Conservation (phyloP, 2,888 invertebrate species). For the Melinaea marsaeus region DNA sequence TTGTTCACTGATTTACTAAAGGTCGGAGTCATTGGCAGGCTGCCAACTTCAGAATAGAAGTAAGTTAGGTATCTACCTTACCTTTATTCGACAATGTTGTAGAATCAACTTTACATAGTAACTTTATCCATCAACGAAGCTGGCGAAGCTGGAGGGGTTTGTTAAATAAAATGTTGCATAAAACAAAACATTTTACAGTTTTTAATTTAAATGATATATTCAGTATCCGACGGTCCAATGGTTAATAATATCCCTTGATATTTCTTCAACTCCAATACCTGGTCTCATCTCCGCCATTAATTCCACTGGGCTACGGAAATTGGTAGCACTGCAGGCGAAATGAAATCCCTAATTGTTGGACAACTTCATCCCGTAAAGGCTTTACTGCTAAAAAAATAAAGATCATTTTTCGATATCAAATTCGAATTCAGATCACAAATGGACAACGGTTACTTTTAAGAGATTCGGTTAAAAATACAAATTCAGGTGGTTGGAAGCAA, state of each 20-base stretch:
- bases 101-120: conserved; percentile 23
- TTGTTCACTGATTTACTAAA: conserved; percentile 55
- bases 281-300: conserved; percentile 33
- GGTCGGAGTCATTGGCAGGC: conserved; percentile 50
- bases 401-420: conserved; percentile 9
- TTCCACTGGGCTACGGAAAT: conserved; percentile 35
- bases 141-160: neutral
- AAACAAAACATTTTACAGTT: neutral
- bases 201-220: no score
- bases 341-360: conserved; percentile 40
- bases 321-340: conserved; percentile 38
- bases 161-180: neutral
- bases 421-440: conserved; percentile 14
- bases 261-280: conserved; percentile 19
- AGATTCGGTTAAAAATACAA: conserved; percentile 38
- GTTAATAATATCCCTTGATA: conserved; percentile 19
- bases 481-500: conserved; percentile 31
- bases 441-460: conserved; percentile 32
- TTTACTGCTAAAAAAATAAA: conserved; percentile 18
- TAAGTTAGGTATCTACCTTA: conserved; percentile 16
- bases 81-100: conserved; percentile 7
- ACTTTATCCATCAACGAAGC: conserved; percentile 17
- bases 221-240: neutral
- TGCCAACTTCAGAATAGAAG: conserved; percentile 41
- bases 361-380: conserved; percentile 19